phyloP scores from a whole-genome alignment of 2,888 invertebrate species.

The Agrochola macilenta region DNA sequence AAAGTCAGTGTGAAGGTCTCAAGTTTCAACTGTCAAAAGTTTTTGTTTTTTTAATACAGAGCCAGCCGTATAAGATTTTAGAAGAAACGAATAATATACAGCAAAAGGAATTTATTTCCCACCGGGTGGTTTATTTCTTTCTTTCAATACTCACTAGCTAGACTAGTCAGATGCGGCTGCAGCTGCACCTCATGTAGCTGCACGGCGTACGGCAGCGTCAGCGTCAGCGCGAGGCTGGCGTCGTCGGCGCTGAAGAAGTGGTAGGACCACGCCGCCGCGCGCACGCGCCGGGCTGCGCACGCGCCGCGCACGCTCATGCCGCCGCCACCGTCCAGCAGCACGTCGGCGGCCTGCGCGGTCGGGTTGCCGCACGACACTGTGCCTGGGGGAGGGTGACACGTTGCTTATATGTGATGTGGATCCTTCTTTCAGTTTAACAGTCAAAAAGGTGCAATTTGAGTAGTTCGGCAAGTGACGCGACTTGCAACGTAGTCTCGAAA shows the following conservation, averaged over 20 bases:
- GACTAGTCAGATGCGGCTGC: constrained; percentile 95
- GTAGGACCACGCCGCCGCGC: constrained; percentile 98
- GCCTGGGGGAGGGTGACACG: constrained; percentile 76
- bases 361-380: constrained; percentile 95
- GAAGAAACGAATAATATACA: no score
- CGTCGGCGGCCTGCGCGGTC: constrained; percentile 97
- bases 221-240: constrained; percentile 96
- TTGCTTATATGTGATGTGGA: neutral
- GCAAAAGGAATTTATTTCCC: no score
- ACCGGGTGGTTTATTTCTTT: neutral
- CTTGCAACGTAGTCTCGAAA: neutral
- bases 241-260: constrained; percentile 97
- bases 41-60: no score
- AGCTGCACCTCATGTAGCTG: constrained; percentile 96
- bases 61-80: no score
- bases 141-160: constrained; percentile 91
- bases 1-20: no score
- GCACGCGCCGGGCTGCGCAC: constrained; percentile 94
- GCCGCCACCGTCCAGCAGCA: constrained; percentile 93
- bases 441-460: neutral
- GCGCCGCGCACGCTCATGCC: constrained; percentile 91
- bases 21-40: no score
- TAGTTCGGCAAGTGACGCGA: neutral
- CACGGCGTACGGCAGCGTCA: constrained; percentile 97
- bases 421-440: neutral